Base-by-base conservation (phyloP, 2,888 invertebrate species). In the Scaptomyza caliginosa region DNA sequence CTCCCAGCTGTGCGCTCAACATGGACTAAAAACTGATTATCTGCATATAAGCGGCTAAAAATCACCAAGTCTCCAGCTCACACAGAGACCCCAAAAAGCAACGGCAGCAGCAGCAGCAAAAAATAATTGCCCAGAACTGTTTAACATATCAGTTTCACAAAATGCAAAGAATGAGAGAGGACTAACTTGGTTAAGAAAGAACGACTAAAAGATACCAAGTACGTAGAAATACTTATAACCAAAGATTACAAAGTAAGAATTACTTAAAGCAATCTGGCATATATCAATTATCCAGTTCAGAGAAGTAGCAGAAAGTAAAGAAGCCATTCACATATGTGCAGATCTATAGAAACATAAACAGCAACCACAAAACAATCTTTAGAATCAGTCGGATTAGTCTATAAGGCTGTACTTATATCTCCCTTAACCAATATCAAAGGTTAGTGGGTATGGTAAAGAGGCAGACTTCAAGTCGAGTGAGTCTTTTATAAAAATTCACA, bases 61-160 rank as follows among this genome's bases (percentile, higher is more conserved):
- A 84, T 78, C 74, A 34, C 57, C 46, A 30, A 34, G 13, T 1
- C 34, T 34, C 13, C 30, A 45, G 67, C 39, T 42, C 28, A n/a
- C 17, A 11, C 17, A 19, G 3, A 28, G 30, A 39, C 21, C 38
- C 36, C 38, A 50, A 59, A 38, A 32, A 48, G 48, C 50, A 51
- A 34, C 49, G 42, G 38, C 52, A 51, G 49, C 46, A 48, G 34
- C 49, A 43, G 43, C 54, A 67, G 56, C 54, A 75, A 65, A 77
- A 86, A 86, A 83, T 88, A 88, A 88, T 88, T 83, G 86, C 88
- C 83, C 88, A 86, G 88, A 83, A 83, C 88, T 83, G 88, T 86
- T 83, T 83, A 88, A 88, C 83, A 83, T 83, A 83, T 83, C 83
- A 86, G 71, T 50, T 19, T 30, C 21, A 46, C 30, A 17, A 51